Evolutionary conservation across 2,888 invertebrate genomes (phyloP), one percentile per base, ranked within the genome.

Genomic region (Pheosia gnoma): DNA sequence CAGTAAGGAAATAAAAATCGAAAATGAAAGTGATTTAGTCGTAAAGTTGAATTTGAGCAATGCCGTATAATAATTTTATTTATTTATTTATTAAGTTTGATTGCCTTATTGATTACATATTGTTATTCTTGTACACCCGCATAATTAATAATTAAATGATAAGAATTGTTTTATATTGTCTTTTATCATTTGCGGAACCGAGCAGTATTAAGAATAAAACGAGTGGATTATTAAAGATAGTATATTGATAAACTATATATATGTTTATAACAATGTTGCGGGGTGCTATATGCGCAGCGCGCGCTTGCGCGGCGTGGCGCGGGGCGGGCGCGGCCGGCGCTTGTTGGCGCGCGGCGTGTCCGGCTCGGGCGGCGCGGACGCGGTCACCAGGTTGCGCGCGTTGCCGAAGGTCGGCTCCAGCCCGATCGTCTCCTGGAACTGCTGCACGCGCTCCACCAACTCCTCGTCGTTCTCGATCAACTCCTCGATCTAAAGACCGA

Each of bases 1-100:
- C 73, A 93, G 89, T 72, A 94, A 93, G 70, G 93, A 95, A 82
- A 82, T 94, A 56, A 93, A 87, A 82, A 95, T 95, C 70, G 89
- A 93, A 82, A 90, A 79, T 36, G 93, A 93, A 75, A 85, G 87
- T 79, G 94, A 94, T 77, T 81, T 93, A 81, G 85, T 80, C 51
- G 84, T 82, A 72, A 91, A 93, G 78, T 79, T 93, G 71, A 89
- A 91, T 80, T 81, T 93, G 75, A 89, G 86, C 70, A 86, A 86
- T 81, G 80, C 79, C 75, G 74, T 83, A 68, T 86, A 85, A 82
- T 75, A 68, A 72, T 77, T 75, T 71, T 69, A 59, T 71, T 60
- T 65, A 69, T 65, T 63, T 67, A 77, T 80, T 82, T 80, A 81
- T 83, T 82, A 72, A 74, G 75, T 78, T 81, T 73, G 68, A 71